Evolutionary conservation across 2,797 vertebrate genomes (phyloP).

Genomic region (Anisognathus igniventris): DNA sequence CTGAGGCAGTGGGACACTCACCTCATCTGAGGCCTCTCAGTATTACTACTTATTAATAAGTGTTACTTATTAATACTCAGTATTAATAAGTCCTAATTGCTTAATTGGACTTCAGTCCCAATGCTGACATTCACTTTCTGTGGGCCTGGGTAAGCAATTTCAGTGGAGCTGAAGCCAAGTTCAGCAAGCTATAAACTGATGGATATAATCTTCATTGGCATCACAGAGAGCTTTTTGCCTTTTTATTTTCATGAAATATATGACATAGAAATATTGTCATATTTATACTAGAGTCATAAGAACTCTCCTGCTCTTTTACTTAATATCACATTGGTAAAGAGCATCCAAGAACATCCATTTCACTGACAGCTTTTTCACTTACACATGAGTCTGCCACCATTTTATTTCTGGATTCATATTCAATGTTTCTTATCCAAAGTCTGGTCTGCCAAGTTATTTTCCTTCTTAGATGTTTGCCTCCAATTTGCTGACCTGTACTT

Average conservation of each 20-base stretch:
- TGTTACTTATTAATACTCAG: background rate
- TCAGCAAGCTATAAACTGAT: background rate
- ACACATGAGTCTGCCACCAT: background rate
- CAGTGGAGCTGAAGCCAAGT: background rate
- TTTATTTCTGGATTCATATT: background rate
- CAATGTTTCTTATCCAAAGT: background rate
- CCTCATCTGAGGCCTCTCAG: background rate
- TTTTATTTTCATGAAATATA: background rate
- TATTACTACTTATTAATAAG: background rate
- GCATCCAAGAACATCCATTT: background rate
- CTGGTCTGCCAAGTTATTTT: background rate
- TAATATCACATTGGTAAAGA: background rate
- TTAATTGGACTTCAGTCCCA: background rate
- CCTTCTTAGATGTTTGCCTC: background rate
- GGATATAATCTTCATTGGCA: background rate
- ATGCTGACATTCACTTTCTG: background rate
- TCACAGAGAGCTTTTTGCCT: background rate
- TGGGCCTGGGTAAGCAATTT: background rate
- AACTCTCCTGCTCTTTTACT: background rate
- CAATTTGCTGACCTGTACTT: background rate
- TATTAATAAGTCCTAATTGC: background rate
- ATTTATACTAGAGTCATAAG: background rate
- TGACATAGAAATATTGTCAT: background rate
- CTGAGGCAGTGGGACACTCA: background rate
- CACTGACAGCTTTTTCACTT: background rate